Conservation (phyloP, 2,113 vertebrate species). For the Galeopterus variegatus region DNA sequence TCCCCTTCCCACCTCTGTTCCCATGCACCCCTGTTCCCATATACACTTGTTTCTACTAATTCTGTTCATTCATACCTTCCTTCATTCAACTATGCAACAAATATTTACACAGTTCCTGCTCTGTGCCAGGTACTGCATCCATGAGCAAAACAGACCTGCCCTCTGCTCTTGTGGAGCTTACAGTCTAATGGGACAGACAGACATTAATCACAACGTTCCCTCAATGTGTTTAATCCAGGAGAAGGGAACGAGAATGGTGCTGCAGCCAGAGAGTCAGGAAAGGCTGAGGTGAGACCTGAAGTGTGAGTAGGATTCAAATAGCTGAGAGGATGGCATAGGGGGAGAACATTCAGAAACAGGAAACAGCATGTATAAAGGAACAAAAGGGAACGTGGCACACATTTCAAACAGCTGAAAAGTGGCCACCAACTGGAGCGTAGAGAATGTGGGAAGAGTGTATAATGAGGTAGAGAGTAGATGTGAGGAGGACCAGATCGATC, state of each 20-base stretch:
- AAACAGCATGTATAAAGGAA: background rate
- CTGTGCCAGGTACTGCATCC: background rate
- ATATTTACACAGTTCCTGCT: background rate
- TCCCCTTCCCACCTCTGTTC: background rate
- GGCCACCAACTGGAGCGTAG: background rate
- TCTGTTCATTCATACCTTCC: conserved; percentile 6
- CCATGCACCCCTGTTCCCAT: background rate
- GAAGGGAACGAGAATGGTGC: background rate
- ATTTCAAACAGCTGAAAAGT: background rate
- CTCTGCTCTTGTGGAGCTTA: background rate
- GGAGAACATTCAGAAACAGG: background rate
- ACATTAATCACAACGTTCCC: background rate
- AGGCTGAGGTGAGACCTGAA: background rate
- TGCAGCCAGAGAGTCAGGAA: background rate
- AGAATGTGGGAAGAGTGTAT: background rate
- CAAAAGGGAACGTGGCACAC: background rate
- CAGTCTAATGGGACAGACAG: background rate
- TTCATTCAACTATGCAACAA: background rate
- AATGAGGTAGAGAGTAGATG: background rate
- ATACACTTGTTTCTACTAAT: background rate
- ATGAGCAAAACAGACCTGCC: background rate
- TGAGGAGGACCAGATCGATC: background rate
- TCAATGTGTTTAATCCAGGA: background rate
- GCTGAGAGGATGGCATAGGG: background rate
- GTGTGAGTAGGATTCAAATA: background rate